phyloP scores from a whole-genome alignment of 2,113 vertebrate genomes.

The Pardalotus punctatus region DNA sequence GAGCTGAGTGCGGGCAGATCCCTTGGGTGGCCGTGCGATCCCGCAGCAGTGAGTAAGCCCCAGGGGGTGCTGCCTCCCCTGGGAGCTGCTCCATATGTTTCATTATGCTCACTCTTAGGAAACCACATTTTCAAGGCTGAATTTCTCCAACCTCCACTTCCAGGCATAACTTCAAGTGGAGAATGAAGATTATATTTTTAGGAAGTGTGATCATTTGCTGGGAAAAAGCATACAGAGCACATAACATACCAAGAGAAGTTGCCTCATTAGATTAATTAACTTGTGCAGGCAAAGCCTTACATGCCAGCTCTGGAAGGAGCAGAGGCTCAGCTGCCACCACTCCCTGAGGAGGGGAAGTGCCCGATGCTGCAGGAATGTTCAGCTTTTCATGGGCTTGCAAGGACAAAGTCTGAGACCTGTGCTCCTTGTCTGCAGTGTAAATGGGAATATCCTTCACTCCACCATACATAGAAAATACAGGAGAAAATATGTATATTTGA shows the following conservation, averaged over 20 bases:
- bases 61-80: not conserved
- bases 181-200: conserved; percentile 55
- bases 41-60: not conserved
- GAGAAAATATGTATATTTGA: not conserved
- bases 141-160: conserved; percentile 4
- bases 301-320: not conserved
- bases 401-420: rapidly evolving
- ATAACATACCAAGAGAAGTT: not conserved
- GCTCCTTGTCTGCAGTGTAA: not conserved
- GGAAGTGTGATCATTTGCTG: conserved; percentile 22
- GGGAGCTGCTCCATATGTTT: not conserved
- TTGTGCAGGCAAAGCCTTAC: not conserved
- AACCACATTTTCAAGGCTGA: not conserved
- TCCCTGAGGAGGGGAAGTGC: not conserved
- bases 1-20: rapidly evolving
- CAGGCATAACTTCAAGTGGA: not conserved
- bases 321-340: not conserved
- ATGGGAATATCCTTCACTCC: not conserved
- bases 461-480: not conserved
- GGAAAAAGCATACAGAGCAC: not conserved
- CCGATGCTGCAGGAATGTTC: rapidly evolving
- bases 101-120: not conserved
- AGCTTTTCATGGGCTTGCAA: rapidly evolving
- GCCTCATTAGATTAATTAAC: conserved; percentile 62
- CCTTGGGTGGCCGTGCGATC: rapidly evolving